phyloP scores from a whole-genome alignment of 2,113 vertebrate genomes.

The Catagonus wagneri region DNA sequence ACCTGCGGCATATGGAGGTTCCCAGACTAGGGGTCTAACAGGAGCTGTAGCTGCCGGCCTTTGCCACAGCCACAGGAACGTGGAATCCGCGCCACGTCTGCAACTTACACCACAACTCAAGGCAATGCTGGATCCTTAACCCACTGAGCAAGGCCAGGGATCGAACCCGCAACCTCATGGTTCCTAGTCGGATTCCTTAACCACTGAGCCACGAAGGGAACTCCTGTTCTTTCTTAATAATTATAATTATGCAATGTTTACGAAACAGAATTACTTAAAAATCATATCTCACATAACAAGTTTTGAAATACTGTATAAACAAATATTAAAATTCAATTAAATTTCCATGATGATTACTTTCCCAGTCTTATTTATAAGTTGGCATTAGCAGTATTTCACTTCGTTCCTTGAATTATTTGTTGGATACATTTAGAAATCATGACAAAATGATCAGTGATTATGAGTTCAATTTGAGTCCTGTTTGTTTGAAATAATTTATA shows the following conservation, averaged over 20 bases:
- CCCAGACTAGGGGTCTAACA: no score
- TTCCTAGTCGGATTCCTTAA: no score
- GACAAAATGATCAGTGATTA: slow-evolving; percentile 9
- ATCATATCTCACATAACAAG: background rate
- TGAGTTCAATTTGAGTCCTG: background rate
- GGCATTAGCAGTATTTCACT: background rate
- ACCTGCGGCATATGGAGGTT: no score
- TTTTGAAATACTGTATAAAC: slow-evolving; percentile 21
- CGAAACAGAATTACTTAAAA: background rate
- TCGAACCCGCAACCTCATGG: no score
- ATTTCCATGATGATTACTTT: background rate
- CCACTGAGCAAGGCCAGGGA: no score
- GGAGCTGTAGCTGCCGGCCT: no score
- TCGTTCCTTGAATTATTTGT: background rate
- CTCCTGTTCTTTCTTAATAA: background rate
- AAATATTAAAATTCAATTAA: background rate
- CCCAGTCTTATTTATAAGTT: background rate
- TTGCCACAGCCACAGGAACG: no score
- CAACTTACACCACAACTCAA: no score
- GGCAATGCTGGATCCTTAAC: no score
- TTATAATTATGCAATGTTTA: background rate
- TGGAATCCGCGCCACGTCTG: no score
- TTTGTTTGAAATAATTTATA: slow-evolving; percentile 50
- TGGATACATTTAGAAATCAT: slow-evolving; percentile 19
- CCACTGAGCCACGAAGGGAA: no score